Evolutionary conservation across 1,140 invertebrate species (phyloP), one percentile per base, ranked within the genome.

Genomic region (Heliconius hewitsoni): DNA sequence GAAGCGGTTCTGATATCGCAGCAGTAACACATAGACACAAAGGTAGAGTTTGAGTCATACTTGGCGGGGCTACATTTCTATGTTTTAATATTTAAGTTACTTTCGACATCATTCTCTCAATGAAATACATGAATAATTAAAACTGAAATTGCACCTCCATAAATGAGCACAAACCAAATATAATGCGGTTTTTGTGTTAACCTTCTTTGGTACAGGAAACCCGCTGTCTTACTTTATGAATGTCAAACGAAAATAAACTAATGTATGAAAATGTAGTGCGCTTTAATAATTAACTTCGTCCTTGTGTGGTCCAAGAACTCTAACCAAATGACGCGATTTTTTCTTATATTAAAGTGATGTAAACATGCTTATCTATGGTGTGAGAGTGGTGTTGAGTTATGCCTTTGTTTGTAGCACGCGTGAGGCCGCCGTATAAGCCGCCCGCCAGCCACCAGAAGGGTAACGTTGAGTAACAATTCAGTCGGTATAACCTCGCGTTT

Each of bases 391-490:
- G 91, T 91, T 93, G 88, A 93, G 91, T 80, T 91, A 79, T 90
- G 83, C 86, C 83, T 93, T 94, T 92, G 83, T 94, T 93, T 89
- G 86, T 94, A 94, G 93, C 86, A 81, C 88, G 86, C 84, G 90
- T 80, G 86, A 89, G 92, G 83, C 87, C 85, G 84, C 83, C 82
- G 84, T 93, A 93, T 87, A 90, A 84, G 89, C 89, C 87, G 90
- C 93, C 93, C 81, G 81, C 90, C 84, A 94, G 89, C 79, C 92
- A 94, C 87, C 91, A 93, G 82, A 93, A 90, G 92, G 93, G 91
- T 93, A 94, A 94, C 80, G 91, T 94, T 91, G 34, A 86, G 83
- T 86, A 84, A 85, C 80, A 83, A 85, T 86, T 81, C 85, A 66
- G 83, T 81, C 85, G 86, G 83, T 81, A 81, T 89, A 88, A 89